phyloP scores from a whole-genome alignment of 2,113 vertebrate genomes.

The Tragelaphus imberbis region DNA sequence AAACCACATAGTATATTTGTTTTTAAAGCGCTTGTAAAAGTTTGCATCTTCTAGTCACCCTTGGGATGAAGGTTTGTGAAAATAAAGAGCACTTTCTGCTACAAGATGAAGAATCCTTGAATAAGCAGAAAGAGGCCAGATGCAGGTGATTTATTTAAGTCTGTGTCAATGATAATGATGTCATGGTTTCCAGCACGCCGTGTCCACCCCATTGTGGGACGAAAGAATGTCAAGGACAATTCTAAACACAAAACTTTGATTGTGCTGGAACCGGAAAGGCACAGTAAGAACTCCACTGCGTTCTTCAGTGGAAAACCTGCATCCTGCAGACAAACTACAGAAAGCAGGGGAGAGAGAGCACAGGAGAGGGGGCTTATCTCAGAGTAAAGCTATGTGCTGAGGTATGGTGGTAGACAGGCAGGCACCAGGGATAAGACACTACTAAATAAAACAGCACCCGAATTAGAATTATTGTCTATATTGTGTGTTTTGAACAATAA shows the following conservation, averaged over 20 bases:
- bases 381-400: constrained; percentile 96
- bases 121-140: constrained; percentile 85
- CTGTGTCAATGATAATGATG: constrained; percentile 95
- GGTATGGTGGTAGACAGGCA: constrained; percentile 95
- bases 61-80: constrained; percentile 83
- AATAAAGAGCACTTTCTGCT: constrained; percentile 86
- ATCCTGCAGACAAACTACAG: constrained; percentile 88
- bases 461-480: constrained; percentile 88
- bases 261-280: constrained; percentile 89
- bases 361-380: constrained; percentile 91
- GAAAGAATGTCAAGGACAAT: constrained; percentile 98
- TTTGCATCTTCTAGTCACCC: constrained; percentile 87
- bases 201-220: constrained; percentile 92
- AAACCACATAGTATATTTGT: constrained; percentile 87
- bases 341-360: constrained; percentile 83
- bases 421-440: constrained; percentile 92
- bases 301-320: constrained; percentile 88
- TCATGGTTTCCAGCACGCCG: constrained; percentile 94
- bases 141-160: constrained; percentile 97
- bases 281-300: constrained; percentile 85
- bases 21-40: constrained; percentile 94
- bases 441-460: constrained; percentile 86
- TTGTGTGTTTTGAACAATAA: constrained; percentile 87
- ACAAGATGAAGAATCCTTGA: constrained; percentile 86
- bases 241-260: constrained; percentile 89